Conservation (phyloP, 2,797 vertebrate species). For the Sebastes goodei region DNA sequence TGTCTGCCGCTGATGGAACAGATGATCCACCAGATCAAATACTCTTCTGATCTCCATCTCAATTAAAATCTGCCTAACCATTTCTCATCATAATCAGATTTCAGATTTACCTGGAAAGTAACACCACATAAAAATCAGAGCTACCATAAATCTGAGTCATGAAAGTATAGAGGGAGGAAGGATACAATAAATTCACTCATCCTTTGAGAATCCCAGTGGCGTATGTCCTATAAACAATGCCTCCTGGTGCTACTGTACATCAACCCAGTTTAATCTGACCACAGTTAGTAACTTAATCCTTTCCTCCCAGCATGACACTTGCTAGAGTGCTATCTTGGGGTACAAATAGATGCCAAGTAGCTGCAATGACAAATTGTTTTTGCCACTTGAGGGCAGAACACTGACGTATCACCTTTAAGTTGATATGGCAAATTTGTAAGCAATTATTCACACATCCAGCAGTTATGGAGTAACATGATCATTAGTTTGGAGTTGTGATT, state of each 20-base stretch:
- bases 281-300: not conserved
- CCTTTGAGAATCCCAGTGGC: constrained; percentile 10
- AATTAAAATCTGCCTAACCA: not conserved
- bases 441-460: not conserved
- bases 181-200: constrained; percentile 8
- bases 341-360: not conserved
- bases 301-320: not conserved
- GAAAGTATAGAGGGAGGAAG: not conserved
- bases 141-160: constrained; percentile 23
- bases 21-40: constrained; percentile 1
- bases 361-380: not conserved
- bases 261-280: constrained; percentile 5
- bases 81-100: not conserved
- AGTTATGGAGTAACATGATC: not conserved
- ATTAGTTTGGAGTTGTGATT: not conserved
- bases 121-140: constrained; percentile 4
- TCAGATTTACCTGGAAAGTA: not conserved
- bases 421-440: not conserved
- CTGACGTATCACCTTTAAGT: not conserved
- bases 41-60: not conserved
- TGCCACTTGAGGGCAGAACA: not conserved
- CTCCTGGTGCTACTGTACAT: not conserved
- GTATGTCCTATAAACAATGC: constrained; percentile 22
- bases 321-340: not conserved
- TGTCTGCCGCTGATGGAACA: constrained; percentile 19